A percentile compares a stretch with the other conserved stretches of the same genome.
Evolutionary conservation across 2,797 vertebrate species (phyloP).

Genomic region (Epinephelus awoara): DNA sequence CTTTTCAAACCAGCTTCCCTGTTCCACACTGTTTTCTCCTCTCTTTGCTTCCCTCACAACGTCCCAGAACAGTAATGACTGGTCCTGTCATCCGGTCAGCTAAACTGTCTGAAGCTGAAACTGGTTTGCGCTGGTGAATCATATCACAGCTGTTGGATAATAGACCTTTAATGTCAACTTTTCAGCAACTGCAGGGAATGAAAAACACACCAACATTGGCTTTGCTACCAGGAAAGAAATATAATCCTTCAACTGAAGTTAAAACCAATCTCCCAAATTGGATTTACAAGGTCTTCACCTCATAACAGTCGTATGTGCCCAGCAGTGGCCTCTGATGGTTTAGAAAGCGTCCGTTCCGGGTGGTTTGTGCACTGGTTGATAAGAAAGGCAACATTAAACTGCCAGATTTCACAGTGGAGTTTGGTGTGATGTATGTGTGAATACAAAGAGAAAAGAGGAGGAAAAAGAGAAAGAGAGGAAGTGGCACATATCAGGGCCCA

Average conservation of each 20-base stretch:
- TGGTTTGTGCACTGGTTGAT: constrained; percentile 36
- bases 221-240: constrained; percentile 3
- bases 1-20: constrained; percentile 22
- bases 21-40: neutral
- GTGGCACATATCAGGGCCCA: constrained; percentile 39
- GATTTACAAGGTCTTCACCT: constrained; percentile 31
- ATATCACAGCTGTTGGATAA: constrained; percentile 40
- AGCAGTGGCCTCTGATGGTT: constrained; percentile 11
- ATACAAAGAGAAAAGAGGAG: constrained; percentile 24
- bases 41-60: constrained; percentile 3
- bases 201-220: neutral
- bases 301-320: constrained; percentile 14
- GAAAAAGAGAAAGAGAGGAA: constrained; percentile 33
- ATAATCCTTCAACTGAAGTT: constrained; percentile 10
- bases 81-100: constrained; percentile 28
- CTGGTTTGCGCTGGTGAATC: constrained; percentile 44
- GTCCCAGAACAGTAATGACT: constrained; percentile 19
- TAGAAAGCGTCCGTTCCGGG: constrained; percentile 10
- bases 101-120: constrained; percentile 20
- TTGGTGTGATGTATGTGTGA: constrained; percentile 1
- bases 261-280: constrained; percentile 27
- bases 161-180: constrained; percentile 15
- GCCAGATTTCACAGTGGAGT: constrained; percentile 18
- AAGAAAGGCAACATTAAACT: constrained; percentile 27
- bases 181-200: neutral